Percentiles rank a stretch among this genome's conserved stretches.
Evolutionary conservation across 53 echinoderm and acorn worm species (phyloP).

Genomic region (Holothuria scabra): DNA sequence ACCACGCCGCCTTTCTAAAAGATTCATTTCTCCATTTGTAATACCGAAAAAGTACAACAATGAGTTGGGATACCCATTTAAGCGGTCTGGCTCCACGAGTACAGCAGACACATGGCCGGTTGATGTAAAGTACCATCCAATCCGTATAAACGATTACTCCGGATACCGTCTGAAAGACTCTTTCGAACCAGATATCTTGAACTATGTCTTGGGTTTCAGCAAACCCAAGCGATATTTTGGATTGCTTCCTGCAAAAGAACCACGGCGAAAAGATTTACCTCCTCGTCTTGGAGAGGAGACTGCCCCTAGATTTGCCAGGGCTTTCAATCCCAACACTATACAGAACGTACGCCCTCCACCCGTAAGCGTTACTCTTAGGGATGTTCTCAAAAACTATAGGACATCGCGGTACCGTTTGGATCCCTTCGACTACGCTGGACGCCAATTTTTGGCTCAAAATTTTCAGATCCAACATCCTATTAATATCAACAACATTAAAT

Average conservation of each 20-base stretch:
- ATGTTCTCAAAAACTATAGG: background rate
- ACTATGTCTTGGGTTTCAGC: background rate
- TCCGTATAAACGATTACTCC: no score
- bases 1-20: slow-evolving; percentile 32
- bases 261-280: slow-evolving; percentile 35
- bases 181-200: background rate
- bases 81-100: no score
- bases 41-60: no score
- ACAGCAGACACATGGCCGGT: no score
- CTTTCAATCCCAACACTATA: slow-evolving; percentile 3
- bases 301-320: slow-evolving; percentile 29
- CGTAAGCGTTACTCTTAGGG: background rate
- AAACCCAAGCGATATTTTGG: slow-evolving; percentile 41
- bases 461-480: slow-evolving; percentile 19
- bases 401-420: background rate
- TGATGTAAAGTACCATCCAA: no score
- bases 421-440: background rate
- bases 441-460: background rate
- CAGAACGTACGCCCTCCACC: background rate
- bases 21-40: background rate
- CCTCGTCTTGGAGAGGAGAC: slow-evolving; percentile 42
- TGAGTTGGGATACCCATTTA: no score
- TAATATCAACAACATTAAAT: slow-evolving; percentile 29
- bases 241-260: slow-evolving; percentile 40
- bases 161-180: no score